Evolutionary conservation across 2,797 vertebrate species (phyloP), one percentile per base, ranked within the genome.

Genomic region (Eospalax fontanierii): DNA sequence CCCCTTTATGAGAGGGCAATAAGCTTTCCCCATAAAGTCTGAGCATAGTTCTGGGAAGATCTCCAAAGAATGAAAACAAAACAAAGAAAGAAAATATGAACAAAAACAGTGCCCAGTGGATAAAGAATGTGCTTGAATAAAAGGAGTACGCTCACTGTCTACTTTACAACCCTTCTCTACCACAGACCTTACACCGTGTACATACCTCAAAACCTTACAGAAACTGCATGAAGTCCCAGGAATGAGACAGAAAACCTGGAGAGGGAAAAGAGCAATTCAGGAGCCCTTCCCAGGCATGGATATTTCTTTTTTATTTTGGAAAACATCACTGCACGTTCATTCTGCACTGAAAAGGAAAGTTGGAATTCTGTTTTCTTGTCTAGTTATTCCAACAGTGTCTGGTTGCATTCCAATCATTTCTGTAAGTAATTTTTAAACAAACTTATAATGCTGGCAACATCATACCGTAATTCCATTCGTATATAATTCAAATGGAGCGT

Each of bases 221-320:
- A 26, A 19, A 19, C 4, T 19, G 2, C 11, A 7, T 11, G 6
- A 43, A 15, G 1, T n/a, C 24, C 28, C 16, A 2, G 8, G 65
- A 9, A 57, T 8, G 22, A 50, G 30, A 2, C 2, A 16, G n/a
- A 1, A 50, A 1, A 26, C 12, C 1, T 0, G 3, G 28, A 10
- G 4, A 21, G 10, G 5, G 24, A 28, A 19, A 10, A 24, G 8
- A 24, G 9, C 21, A 35, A 40, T 73, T 54, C 50, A 10, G 50
- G 50, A 2, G 50, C 14, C 50, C 50, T 71, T 50, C 33, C 9
- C 66, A n/a, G 11, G 6, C 16, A 22, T 2, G 9, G 0, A 7
- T 21, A 26, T 38, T 66, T 65, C 35, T 15, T 30, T 81, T 65
- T 2, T 24, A 12, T 57, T 80, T 75, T 73, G 26, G 1, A 66